phyloP scores from a whole-genome alignment of 2,113 vertebrate genomes.

The Marcusenius ussheri region DNA sequence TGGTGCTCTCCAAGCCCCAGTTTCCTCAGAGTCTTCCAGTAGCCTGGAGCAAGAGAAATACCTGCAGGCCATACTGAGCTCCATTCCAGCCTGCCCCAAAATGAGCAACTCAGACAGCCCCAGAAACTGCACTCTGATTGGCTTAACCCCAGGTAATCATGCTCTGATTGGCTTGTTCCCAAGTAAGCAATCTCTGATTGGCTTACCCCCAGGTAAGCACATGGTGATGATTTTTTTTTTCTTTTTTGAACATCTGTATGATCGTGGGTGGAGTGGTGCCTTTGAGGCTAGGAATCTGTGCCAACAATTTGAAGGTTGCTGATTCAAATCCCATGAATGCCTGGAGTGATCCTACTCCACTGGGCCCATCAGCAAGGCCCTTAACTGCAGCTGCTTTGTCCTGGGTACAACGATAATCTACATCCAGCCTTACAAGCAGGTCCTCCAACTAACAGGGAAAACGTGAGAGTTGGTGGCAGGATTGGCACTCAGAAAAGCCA shows the following conservation, averaged over 20 bases:
- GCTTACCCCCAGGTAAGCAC: slow-evolving; percentile 70
- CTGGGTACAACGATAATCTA: no score
- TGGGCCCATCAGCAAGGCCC: no score
- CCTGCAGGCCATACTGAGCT: slow-evolving; percentile 83
- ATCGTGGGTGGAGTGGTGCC: no score
- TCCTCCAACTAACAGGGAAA: no score
- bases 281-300: no score
- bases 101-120: slow-evolving; percentile 74
- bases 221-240: slow-evolving; percentile 36
- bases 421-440: no score
- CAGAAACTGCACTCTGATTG: slow-evolving; percentile 75
- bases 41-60: slow-evolving; percentile 98
- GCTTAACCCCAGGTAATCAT: slow-evolving; percentile 83
- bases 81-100: slow-evolving; percentile 83
- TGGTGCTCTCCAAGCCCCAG: slow-evolving; percentile 55
- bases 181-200: slow-evolving; percentile 62
- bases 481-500: no score
- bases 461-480: no score
- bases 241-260: not conserved
- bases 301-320: no score
- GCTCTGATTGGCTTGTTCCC: slow-evolving; percentile 82
- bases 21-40: slow-evolving; percentile 86
- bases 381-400: no score
- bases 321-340: no score
- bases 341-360: no score